phyloP scores from a whole-genome alignment of 1,140 invertebrate genomes.

The Drosophila paulistorum region DNA sequence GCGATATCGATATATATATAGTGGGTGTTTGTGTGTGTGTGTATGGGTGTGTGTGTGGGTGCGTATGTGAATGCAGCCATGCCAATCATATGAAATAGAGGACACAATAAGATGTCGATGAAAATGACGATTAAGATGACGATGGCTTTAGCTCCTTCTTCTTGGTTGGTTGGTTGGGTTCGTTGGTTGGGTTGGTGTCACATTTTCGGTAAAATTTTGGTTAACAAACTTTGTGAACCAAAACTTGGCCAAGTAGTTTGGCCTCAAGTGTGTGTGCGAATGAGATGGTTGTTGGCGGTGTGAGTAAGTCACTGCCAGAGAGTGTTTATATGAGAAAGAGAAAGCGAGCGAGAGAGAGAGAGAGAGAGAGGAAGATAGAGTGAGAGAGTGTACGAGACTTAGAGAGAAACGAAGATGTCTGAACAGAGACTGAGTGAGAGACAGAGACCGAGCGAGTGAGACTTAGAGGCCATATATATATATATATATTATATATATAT shows the following conservation, averaged over 20 bases:
- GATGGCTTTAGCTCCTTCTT: slow-evolving; percentile 32
- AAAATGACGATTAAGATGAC: slow-evolving; percentile 24
- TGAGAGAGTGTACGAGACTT: slow-evolving; percentile 25
- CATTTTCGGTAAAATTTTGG: slow-evolving; percentile 81
- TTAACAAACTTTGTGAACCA: slow-evolving; percentile 76
- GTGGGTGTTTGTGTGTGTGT: background rate
- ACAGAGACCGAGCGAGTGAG: slow-evolving; percentile 11
- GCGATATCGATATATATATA: slow-evolving; percentile 22
- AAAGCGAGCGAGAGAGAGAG: slow-evolving; percentile 35
- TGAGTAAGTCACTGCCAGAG: background rate
- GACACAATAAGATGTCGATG: slow-evolving; percentile 23
- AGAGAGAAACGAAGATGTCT: slow-evolving; percentile 27
- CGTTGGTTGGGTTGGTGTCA: slow-evolving; percentile 80
- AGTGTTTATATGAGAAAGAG: slow-evolving; percentile 35
- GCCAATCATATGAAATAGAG: slow-evolving; percentile 72
- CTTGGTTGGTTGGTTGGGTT: slow-evolving; percentile 61
- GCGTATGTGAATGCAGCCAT: slow-evolving; percentile 61
- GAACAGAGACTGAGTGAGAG: slow-evolving; percentile 11
- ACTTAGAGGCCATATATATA: slow-evolving; percentile 1
- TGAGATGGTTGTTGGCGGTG: slow-evolving; percentile 2
- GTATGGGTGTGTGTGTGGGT: background rate
- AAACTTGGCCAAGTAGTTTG: slow-evolving; percentile 80
- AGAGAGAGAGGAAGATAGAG: background rate
- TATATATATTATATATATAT: no score
- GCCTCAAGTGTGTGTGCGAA: slow-evolving; percentile 63